phyloP scores from a whole-genome alignment of 2,797 vertebrate genomes.

The Telmatherina bonti region DNA sequence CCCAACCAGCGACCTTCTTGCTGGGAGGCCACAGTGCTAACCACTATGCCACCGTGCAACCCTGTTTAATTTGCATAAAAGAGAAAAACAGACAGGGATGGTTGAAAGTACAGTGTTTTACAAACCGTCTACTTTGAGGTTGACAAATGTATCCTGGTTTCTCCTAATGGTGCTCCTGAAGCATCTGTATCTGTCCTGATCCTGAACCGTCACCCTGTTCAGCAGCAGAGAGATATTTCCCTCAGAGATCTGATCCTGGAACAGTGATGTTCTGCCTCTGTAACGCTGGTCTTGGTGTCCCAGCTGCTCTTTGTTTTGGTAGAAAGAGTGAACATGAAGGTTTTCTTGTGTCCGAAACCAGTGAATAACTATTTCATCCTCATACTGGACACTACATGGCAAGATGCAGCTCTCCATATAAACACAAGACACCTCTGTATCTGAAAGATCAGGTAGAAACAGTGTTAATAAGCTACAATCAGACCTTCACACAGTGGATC shows the following conservation, averaged over 20 bases:
- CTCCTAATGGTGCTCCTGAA: conserved; percentile 58
- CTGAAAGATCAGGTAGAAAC: neutral
- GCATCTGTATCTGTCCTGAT: conserved; percentile 78
- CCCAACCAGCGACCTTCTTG: too few relatives aligned
- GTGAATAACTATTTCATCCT: conserved; percentile 28
- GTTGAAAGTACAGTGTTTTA: too few relatives aligned
- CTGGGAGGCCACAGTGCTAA: too few relatives aligned
- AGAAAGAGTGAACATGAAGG: conserved; percentile 68
- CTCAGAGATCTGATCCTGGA: conserved; percentile 55
- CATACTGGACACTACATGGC: conserved; percentile 6
- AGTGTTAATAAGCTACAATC: too few relatives aligned
- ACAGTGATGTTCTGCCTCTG: conserved; percentile 71
- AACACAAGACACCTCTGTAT: conserved; percentile 20
- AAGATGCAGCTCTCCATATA: conserved; percentile 29
- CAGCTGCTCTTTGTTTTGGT: conserved; percentile 53
- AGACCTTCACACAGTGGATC: too few relatives aligned
- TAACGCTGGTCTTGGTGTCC: conserved; percentile 48
- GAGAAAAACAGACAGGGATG: too few relatives aligned
- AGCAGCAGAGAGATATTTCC: conserved; percentile 82
- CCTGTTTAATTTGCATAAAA: too few relatives aligned
- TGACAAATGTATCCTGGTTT: conserved; percentile 14
- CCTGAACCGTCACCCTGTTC: conserved; percentile 53
- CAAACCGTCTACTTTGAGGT: conserved; percentile 70
- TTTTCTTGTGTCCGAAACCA: conserved; percentile 22
- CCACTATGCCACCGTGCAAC: too few relatives aligned